Base-by-base conservation (phyloP, 2,888 invertebrate species). In the Lasioglossum leucozonium region DNA sequence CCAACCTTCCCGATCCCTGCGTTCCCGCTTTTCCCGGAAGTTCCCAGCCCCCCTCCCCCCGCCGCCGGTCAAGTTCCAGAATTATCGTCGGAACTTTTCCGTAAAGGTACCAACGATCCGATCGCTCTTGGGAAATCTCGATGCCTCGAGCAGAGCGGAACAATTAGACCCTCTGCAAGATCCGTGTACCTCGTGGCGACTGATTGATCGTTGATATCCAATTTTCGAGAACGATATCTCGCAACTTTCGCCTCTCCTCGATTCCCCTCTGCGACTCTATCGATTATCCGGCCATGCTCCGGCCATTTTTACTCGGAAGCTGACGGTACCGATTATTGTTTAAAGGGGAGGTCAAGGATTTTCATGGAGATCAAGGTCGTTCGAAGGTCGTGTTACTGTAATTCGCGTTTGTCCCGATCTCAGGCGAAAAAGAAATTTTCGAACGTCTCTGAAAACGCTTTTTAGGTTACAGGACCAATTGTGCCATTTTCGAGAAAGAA, bases 51-150 rank as follows among this genome's bases (percentile, higher is more conserved):
- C 77, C 79, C 71, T 72, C 79, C 16, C 69, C 77, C 75, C 72
- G 30, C 74, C 37, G 72, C n/a, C n/a, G 26, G 62, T 16, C 81
- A 67, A 90, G 74, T 88, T 85, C 80, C 82, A 51, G 84, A 91
- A 85, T 85, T 89, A 91, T 87, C 86, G 86, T 40, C 55, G 65
- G 69, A 86, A 90, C 81, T 88, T 88, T 79, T n/a, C 34, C 65
- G 65, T 40, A 69, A n/a, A n/a, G 55, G 55, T 55, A 55, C 55
- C 72, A 81, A 90, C 82, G 62, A 77, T 75, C 55, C 76, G 84
- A 88, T 90, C 88, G 82, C 90, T 88, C 90, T 75, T 79, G 90
- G 90, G 90, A 90, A 90, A 90, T 90, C 90, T 88, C 51, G 80
- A 18, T 69, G 71, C 71, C 80, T 62, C 82, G 72, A 71, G 77